Base-by-base conservation (phyloP, 2,113 vertebrate species). In the Sorex fumeus region DNA sequence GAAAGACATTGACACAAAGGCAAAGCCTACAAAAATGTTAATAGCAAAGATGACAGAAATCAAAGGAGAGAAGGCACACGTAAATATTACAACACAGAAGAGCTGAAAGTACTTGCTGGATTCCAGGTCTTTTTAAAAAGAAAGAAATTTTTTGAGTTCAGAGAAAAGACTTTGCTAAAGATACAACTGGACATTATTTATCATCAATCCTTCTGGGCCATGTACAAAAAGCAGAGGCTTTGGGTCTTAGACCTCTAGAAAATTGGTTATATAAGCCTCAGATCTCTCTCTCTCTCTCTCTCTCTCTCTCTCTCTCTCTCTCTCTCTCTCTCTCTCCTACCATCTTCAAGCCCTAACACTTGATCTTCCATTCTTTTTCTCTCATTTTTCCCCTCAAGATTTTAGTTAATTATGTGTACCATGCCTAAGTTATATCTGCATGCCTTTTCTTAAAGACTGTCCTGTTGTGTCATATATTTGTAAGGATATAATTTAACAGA, bases 101-200 rank as follows among this genome's bases (percentile, higher is more conserved):
- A 16, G 21, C 60, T 84, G 3, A 72, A 75, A 75, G 30, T 4
- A 19, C 69, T 60, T 50, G 21, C 12, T 15, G 6, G 36, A 74
- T 53, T 21, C 13, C 70, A 80, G 36, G 34, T 21, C 21, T 7
- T n/a, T 18, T 30, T 21, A 30, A 32, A 30, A 47, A 93, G 82
- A 57, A 81, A 66, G 11, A 3, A 7, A 19, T 45, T 8, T 5
- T 72, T 64, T 72, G 43, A 34, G 7, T 67, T n/a, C 7, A 66
- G 67, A 71, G 57, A 34, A 64, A 60, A 79, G 74, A 23, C 19
- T 84, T 80, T n/a, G 28, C 70, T 30, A 6, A 30, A 28, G 64
- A 3, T 7, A 19, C 57, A 27, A 25, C 18, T 21, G 9, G 67
- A 3, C 0, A 0, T 13, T 3, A 60, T 4, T 64, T 13, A 85